Base-by-base conservation (phyloP, 1,140 invertebrate species). In the Atta texana region DNA sequence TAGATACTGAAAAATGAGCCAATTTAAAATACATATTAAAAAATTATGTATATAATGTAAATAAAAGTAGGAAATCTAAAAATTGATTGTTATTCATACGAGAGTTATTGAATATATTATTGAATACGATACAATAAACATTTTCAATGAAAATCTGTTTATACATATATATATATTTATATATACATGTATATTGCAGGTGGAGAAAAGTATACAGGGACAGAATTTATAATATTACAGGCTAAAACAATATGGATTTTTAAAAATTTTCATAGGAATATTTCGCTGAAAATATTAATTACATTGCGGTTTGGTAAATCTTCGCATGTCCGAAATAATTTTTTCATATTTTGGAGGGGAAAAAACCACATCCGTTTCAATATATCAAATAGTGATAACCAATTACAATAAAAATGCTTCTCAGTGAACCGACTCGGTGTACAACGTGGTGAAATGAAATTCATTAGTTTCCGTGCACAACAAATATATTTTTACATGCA, bases 331-430 rank as follows among this genome's bases (percentile, higher is more conserved):
- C 39, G 24, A 75, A 63, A 84, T 84, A 84, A 63, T 74, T 84
- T 84, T 51, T 84, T 68, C 24, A 64, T 53, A 49, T 69, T 49
- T 28, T 14, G 18, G 24, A n/a, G 12, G 1, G 28, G n/a, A 72
- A 75, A 84, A 61, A 81, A 57, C 31, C 28, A 74, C 28, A n/a
- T 75, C 28, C 39, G 55, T 51, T 84, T 74, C 80, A 61, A 74
- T 84, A 84, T 84, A 68, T 84, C 80, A 57, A 75, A 74, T 84
- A 74, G 55, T 84, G 55, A 84, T 84, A 61, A 75, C 57, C 69
- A 74, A 74, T 63, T 61, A n/a, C 80, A 75, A 84, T 84, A 84
- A 74, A 84, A 84, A 75, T 75, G 51, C 18, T 74, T 61, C 28
- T 18, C 24, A 34, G 64, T 81, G 49, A 57, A 39, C 39, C 24